Conservation (phyloP, 2,888 invertebrate species). For the Chrysomela aeneicollis region DNA sequence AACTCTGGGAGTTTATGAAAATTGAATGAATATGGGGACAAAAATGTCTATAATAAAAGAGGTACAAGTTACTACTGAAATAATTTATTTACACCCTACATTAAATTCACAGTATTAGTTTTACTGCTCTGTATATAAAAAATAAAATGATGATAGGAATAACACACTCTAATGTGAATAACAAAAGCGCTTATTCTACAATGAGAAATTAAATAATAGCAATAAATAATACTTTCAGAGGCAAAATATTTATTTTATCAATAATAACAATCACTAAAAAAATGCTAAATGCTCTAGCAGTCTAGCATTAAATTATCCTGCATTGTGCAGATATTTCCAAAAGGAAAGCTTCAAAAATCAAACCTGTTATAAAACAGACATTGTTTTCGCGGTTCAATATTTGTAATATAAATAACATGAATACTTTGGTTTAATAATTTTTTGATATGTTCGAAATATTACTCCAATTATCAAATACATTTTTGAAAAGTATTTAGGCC, state of each 20-base stretch:
- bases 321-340: neutral
- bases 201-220: conserved; percentile 31
- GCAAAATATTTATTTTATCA: conserved; percentile 19
- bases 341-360: neutral
- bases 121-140: conserved; percentile 37
- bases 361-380: no score
- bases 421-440: neutral
- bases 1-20: no score
- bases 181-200: neutral
- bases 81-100: conserved; percentile 46
- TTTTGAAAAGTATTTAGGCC: neutral
- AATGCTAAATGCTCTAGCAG: neutral
- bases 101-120: conserved; percentile 37
- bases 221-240: conserved; percentile 36
- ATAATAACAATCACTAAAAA: neutral
- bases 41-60: conserved; percentile 10
- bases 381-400: neutral
- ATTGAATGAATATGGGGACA: no score
- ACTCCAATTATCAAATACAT: neutral
- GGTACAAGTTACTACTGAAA: conserved; percentile 37
- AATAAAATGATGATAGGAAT: conserved; percentile 34
- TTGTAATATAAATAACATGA: neutral
- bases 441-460: neutral
- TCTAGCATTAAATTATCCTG: neutral
- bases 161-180: conserved; percentile 16